phyloP scores from a whole-genome alignment of 2,888 invertebrate genomes.

The Nephrotoma appendiculata region DNA sequence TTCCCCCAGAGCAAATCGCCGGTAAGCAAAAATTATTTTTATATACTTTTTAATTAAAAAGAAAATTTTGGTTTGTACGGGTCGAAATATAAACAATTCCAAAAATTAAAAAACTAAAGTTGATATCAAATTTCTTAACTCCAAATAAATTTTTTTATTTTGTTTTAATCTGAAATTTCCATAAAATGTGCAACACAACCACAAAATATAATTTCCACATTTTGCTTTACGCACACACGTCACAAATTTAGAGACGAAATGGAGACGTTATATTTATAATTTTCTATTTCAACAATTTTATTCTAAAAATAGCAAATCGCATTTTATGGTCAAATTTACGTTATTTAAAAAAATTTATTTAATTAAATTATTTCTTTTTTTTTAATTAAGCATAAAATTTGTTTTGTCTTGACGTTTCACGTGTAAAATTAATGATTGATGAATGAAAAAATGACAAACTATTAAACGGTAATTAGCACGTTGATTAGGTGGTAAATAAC shows the following conservation, averaged over 20 bases:
- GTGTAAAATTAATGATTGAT: neutral
- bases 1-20: slow-evolving; percentile 82
- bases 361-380: neutral
- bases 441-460: neutral
- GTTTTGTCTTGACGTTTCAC: neutral
- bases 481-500: neutral
- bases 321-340: neutral
- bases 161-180: neutral
- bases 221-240: neutral
- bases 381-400: neutral
- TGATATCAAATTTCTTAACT: neutral
- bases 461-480: neutral
- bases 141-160: neutral
- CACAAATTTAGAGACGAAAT: neutral
- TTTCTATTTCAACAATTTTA: neutral
- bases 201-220: neutral
- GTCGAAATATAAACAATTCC: neutral
- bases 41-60: neutral
- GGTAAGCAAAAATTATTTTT: slow-evolving; percentile 41
- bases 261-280: neutral
- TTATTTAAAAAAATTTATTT: neutral
- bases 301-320: neutral
- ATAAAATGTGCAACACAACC: neutral
- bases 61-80: neutral
- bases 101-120: neutral